Conservation (phyloP, 2,113 vertebrate species). For the Podiceps cristatus region DNA sequence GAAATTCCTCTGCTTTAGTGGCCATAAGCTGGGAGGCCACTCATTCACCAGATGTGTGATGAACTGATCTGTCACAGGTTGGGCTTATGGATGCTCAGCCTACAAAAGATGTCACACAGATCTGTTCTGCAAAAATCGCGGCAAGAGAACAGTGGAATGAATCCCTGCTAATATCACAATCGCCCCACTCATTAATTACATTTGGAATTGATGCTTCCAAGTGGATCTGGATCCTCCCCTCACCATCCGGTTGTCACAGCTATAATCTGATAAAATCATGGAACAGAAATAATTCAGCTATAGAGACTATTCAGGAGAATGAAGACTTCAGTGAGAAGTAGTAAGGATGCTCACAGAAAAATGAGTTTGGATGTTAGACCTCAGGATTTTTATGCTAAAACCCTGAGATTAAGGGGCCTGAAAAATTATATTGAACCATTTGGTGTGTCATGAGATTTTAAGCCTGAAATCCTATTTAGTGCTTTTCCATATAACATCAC, state of each 20-base stretch:
- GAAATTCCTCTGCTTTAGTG: constrained; percentile 41
- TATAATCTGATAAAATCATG: not conserved
- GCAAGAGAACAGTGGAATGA: not conserved
- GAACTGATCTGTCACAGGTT: not conserved
- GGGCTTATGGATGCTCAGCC: constrained; percentile 9
- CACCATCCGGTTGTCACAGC: not conserved
- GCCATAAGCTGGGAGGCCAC: not conserved
- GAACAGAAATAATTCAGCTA: not conserved
- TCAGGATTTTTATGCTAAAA: not conserved
- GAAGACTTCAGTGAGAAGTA: not conserved
- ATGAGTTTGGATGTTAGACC: not conserved
- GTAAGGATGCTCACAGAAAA: not conserved
- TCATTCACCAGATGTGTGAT: constrained; percentile 26
- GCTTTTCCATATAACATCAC: not conserved
- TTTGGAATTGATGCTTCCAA: not conserved
- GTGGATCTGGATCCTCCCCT: not conserved
- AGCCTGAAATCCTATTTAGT: not conserved
- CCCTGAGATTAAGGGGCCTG: not conserved
- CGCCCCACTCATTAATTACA: not conserved
- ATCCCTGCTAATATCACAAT: not conserved
- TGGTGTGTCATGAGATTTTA: not conserved
- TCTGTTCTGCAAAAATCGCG: not conserved
- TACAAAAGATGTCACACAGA: not conserved
- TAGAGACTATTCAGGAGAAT: not conserved
- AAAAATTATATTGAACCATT: not conserved